These are phyloP conservation scores for Diplogasteroides magnus DNA, from an alignment of 1,140 invertebrate genomes.

Conservation along the genomic window DNA sequence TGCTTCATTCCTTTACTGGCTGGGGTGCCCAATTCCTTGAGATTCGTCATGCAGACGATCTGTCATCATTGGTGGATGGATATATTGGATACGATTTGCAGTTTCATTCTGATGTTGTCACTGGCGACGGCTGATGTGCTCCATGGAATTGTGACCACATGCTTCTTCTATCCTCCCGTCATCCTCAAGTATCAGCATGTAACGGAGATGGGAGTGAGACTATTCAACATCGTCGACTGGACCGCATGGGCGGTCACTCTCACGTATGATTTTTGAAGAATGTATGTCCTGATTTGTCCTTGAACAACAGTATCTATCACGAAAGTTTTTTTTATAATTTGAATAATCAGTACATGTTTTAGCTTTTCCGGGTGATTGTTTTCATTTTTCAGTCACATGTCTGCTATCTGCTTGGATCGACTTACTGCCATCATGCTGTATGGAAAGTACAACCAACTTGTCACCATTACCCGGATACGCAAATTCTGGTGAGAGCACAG, in stretches of 20 bases:
- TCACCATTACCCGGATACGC: conserved; percentile 43
- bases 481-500: conserved; percentile 26
- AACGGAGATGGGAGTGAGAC: conserved; percentile 38
- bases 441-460: conserved; percentile 44
- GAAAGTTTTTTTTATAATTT: too few species aligned
- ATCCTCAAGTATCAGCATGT: conserved; percentile 38
- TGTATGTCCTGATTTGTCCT: too few species aligned
- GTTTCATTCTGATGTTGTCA: conserved; percentile 52
- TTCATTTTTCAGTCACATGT: conserved; percentile 53
- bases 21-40: too few species aligned
- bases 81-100: too few species aligned
- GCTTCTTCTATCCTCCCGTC: conserved; percentile 55
- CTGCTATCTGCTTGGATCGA: conserved; percentile 53
- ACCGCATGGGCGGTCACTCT: conserved; percentile 54
- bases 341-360: too few species aligned
- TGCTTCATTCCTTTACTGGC: too few species aligned
- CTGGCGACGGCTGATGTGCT: conserved; percentile 50
- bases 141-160: conserved; percentile 52
- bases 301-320: too few species aligned
- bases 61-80: too few species aligned
- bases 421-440: conserved; percentile 52
- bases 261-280: too few species aligned
- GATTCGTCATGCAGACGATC: too few species aligned
- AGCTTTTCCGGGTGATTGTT: too few species aligned
- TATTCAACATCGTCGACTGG: conserved; percentile 54